Evolutionary conservation across 92 coral and sea anemone species (phyloP), one percentile per base, ranked within the genome.

Genomic region (Parazoanthus darwini): DNA sequence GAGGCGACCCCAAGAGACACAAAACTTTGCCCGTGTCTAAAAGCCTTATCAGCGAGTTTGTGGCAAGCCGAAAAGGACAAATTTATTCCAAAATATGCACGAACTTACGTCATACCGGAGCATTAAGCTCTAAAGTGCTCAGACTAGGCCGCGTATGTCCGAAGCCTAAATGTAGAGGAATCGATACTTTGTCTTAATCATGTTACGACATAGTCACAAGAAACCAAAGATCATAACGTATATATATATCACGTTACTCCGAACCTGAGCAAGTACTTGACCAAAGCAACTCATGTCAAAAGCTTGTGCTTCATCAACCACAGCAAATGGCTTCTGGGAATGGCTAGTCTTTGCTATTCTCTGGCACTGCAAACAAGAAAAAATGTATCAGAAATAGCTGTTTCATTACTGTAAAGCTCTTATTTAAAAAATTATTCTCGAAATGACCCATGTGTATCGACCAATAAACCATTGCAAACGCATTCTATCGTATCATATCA

Each of bases 221-320:
- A 73, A 73, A 73, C 77, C 22, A 73, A 73, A 33, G 18, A 29
- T 9, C 66, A 77, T 1, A 6, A n/a, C n/a, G n/a, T n/a, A 6
- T 22, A 37, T 42, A 39, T 22, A n/a, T 23, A 25, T 23, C 70
- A 20, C 22, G 26, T 73, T 20, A 3, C 20, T 38, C 63, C 26
- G 39, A 46, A 84, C 87, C 87, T 84, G 35, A 25, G 87, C 78
- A 10, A 84, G 78, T 74, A 71, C 87, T 29, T 71, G 78, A 46
- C 87, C 87, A 84, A 84, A 84, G 46, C 87, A 84, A 18, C 22
- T 84, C 79, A 84, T 84, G 87, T 84, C 87, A 26, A 68, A 35
- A 0, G 42, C 38, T 63, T 84, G 87, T 9, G 78, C 87, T 70
- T 84, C 87, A 18, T 84, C 87, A 26, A 70, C 63, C n/a, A 58